phyloP scores from a whole-genome alignment of 2,113 vertebrate genomes.

The Stigmatopora nigra region DNA sequence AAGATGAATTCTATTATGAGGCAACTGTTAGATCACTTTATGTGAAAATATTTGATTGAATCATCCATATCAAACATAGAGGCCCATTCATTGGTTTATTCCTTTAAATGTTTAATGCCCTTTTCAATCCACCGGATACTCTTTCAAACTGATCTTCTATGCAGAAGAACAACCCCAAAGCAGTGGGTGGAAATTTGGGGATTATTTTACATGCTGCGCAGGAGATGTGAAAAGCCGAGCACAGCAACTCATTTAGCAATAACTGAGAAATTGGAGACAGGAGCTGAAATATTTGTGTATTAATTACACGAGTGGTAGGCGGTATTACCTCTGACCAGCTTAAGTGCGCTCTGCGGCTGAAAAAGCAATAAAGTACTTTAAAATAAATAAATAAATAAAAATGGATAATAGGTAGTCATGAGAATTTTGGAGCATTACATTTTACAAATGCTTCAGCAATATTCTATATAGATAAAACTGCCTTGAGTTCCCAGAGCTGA shows the following conservation, averaged over 20 bases:
- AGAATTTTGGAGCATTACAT: slow-evolving; percentile 13
- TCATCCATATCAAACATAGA: slow-evolving; percentile 41
- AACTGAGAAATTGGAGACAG: slow-evolving; percentile 72
- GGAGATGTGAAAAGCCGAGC: slow-evolving; percentile 70
- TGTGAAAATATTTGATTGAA: slow-evolving; percentile 43
- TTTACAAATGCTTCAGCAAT: slow-evolving; percentile 25
- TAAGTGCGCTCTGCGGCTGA: slow-evolving; percentile 39
- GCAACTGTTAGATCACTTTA: slow-evolving; percentile 18
- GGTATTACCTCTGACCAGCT: slow-evolving; percentile 50
- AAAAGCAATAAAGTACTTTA: slow-evolving; percentile 55
- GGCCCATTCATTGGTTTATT: slow-evolving; percentile 47
- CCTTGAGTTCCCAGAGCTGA: too few relatives aligned
- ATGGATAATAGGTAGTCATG: neutral
- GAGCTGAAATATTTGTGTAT: slow-evolving; percentile 76
- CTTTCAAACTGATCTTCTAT: slow-evolving; percentile 60
- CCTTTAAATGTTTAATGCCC: slow-evolving; percentile 68
- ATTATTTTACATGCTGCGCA: slow-evolving; percentile 72
- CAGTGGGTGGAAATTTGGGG: slow-evolving; percentile 66
- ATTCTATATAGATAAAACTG: neutral
- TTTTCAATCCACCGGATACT: slow-evolving; percentile 63
- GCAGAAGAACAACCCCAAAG: slow-evolving; percentile 57
- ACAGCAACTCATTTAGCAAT: slow-evolving; percentile 72
- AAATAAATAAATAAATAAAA: neutral
- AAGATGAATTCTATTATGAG: neutral
- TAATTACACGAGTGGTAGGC: slow-evolving; percentile 64